A percentile compares a stretch with the other conserved stretches of the same genome.
Evolutionary conservation across 2,113 vertebrate species (phyloP).

Genomic region (Hyperoodon ampullatus): DNA sequence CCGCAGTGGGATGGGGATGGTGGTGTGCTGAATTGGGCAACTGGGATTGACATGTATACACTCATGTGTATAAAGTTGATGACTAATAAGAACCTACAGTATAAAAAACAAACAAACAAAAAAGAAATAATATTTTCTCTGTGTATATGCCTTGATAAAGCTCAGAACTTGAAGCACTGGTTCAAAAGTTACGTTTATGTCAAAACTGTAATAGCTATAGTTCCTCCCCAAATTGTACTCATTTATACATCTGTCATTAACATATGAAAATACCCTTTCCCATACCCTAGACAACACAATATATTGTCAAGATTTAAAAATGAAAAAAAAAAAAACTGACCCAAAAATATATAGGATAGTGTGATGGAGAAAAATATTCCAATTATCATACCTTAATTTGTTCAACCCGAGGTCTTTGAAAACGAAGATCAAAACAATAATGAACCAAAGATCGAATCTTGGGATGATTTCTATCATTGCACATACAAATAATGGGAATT

Average conservation of each 20-base stretch:
- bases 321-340: background rate
- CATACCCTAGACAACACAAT: background rate
- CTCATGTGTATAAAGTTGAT: too few relatives aligned
- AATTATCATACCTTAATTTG: slow-evolving; percentile 94
- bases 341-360: background rate
- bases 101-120: too few relatives aligned
- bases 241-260: background rate
- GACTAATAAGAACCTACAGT: too few relatives aligned
- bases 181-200: background rate
- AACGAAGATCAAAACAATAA: slow-evolving; percentile 97
- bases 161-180: background rate
- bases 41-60: too few relatives aligned
- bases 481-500: slow-evolving; percentile 99
- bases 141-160: background rate
- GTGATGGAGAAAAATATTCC: background rate
- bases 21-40: too few relatives aligned
- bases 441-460: slow-evolving; percentile 97
- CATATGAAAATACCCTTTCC: background rate
- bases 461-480: slow-evolving; percentile 96
- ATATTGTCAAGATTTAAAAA: background rate
- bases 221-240: background rate
- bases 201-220: background rate
- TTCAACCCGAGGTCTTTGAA: slow-evolving; percentile 95
- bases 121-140: background rate
- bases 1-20: too few relatives aligned